Evolutionary conservation across 1,140 invertebrate species (phyloP).

Genomic region (Stenopsyche tienmushanensis): DNA sequence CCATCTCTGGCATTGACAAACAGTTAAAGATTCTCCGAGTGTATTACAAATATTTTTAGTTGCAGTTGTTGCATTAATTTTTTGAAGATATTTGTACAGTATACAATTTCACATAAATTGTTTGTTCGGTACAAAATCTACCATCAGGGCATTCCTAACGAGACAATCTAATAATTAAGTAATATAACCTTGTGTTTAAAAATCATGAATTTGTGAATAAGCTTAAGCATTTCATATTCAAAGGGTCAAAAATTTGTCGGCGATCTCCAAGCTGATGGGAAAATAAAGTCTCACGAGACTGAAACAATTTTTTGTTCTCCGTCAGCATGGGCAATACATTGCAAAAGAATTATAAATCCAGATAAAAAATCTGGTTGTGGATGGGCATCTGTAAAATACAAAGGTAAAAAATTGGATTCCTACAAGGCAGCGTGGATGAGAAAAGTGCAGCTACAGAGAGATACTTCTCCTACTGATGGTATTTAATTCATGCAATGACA

Average conservation of each 20-base stretch:
- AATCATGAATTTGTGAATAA: too few species aligned
- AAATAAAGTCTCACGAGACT: slow-evolving; percentile 85
- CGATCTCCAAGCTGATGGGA: slow-evolving; percentile 81
- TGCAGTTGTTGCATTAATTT: too few species aligned
- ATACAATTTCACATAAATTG: too few species aligned
- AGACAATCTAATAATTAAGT: too few species aligned
- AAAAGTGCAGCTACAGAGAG: slow-evolving; percentile 64
- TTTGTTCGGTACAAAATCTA: too few species aligned
- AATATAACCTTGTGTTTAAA: too few species aligned
- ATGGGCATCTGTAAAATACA: slow-evolving; percentile 83
- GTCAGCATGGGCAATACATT: slow-evolving; percentile 89
- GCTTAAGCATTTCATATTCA: slow-evolving; percentile 17
- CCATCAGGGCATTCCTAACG: too few species aligned
- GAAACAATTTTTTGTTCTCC: slow-evolving; percentile 87
- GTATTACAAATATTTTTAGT: too few species aligned
- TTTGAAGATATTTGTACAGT: too few species aligned
- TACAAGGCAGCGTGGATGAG: slow-evolving; percentile 84
- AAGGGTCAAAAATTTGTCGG: slow-evolving; percentile 89
- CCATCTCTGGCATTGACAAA: too few species aligned
- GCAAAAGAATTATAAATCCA: slow-evolving; percentile 87
- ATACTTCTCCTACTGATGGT: slow-evolving; percentile 43
- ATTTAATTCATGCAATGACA: too few species aligned
- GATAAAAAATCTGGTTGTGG: slow-evolving; percentile 90
- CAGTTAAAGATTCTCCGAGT: too few species aligned
- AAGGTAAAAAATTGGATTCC: slow-evolving; percentile 81